Evolutionary conservation across 1,140 invertebrate species (phyloP).

Genomic region (Macrocentrus cingulum): DNA sequence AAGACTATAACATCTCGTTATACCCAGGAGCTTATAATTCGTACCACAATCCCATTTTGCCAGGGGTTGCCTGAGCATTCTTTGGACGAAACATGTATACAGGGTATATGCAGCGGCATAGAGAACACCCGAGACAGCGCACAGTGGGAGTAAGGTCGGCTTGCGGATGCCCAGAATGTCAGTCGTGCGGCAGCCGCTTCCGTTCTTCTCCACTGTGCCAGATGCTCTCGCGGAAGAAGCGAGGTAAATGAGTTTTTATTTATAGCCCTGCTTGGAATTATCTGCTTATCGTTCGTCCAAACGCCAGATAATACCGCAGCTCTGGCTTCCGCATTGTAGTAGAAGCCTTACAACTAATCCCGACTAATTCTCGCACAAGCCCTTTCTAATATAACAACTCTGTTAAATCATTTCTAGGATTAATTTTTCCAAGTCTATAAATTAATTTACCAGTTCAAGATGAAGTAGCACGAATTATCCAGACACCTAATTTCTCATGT

Average conservation of each 20-base stretch:
- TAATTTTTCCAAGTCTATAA: too few relatives aligned
- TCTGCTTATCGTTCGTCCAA: constrained; percentile 28
- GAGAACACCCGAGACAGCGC: neutral
- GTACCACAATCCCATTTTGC: constrained; percentile 27
- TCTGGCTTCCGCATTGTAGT: neutral
- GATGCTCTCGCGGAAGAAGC: constrained; percentile 27
- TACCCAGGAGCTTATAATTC: constrained; percentile 26
- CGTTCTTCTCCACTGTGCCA: constrained; percentile 10
- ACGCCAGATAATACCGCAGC: neutral
- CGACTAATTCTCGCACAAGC: neutral
- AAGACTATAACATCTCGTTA: constrained; percentile 25
- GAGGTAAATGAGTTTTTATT: constrained; percentile 33
- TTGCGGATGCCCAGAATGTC: constrained; percentile 18
- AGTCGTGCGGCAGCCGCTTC: constrained; percentile 11
- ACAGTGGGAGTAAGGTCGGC: constrained; percentile 4
- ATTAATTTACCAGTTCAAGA: too few relatives aligned
- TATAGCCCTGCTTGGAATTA: constrained; percentile 26
- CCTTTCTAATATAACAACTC: neutral
- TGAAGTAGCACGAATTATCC: too few relatives aligned
- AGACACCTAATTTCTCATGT: too few relatives aligned
- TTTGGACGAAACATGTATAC: constrained; percentile 22
- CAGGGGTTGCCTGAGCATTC: constrained; percentile 17
- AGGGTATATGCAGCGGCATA: constrained; percentile 3
- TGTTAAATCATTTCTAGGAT: neutral
- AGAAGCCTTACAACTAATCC: neutral